phyloP scores from a whole-genome alignment of 2,797 vertebrate species.

The Aselliscus stoliczkanus region DNA sequence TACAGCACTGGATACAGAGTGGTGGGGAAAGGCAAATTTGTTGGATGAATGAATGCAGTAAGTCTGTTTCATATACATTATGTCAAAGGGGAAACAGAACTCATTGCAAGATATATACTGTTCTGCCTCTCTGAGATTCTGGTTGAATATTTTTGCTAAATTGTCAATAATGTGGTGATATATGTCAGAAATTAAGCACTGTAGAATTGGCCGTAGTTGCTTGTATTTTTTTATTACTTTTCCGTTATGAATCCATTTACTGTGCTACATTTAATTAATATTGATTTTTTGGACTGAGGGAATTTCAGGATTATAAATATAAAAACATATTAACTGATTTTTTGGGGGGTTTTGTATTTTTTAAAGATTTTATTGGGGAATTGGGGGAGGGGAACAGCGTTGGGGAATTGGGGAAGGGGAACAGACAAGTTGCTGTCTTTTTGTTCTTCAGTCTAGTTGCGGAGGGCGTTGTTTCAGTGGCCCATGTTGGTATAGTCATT shows the following conservation, averaged over 20 bases:
- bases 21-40: neutral
- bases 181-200: neutral
- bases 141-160: constrained; percentile 13
- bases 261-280: constrained; percentile 53
- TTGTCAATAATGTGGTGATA: constrained; percentile 25
- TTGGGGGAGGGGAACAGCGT: no score
- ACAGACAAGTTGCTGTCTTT: no score
- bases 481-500: no score
- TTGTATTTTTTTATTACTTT: constrained; percentile 23
- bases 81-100: neutral
- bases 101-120: neutral
- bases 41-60: neutral
- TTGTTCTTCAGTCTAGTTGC: no score
- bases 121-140: neutral
- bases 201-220: neutral
- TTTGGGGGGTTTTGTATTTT: no score
- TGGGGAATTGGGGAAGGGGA: no score
- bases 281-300: constrained; percentile 29
- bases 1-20: neutral
- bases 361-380: no score
- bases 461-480: no score
- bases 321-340: neutral
- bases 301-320: constrained; percentile 32
- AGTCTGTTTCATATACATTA: neutral
- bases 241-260: constrained; percentile 15